Evolutionary conservation across 2,113 vertebrate species (phyloP).

Genomic region (Struthidea cinerea): DNA sequence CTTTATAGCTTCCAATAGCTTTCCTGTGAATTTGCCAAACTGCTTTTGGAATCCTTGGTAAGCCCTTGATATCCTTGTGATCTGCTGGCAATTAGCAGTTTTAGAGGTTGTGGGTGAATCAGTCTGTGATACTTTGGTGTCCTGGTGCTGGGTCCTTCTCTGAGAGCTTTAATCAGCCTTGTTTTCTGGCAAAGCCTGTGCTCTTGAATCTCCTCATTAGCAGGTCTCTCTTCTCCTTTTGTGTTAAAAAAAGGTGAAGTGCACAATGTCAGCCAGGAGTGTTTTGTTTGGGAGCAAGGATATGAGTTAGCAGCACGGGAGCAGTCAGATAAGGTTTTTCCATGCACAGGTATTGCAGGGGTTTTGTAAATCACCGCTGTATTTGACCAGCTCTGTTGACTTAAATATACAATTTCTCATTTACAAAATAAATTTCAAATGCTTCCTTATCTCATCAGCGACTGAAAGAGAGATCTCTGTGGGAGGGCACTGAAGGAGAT

Average conservation of each 20-base stretch:
- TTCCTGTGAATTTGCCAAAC: neutral
- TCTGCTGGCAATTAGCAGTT: neutral
- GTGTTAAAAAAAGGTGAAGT: neutral
- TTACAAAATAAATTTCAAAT: neutral
- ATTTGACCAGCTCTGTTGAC: neutral
- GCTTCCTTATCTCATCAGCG: neutral
- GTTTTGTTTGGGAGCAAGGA: neutral
- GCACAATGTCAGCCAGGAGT: neutral
- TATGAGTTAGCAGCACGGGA: neutral
- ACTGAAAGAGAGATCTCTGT: neutral
- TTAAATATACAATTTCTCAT: neutral
- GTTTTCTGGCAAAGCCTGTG: neutral
- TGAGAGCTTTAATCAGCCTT: neutral
- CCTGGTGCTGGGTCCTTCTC: neutral
- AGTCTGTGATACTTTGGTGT: neutral
- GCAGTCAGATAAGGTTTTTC: conserved; percentile 3
- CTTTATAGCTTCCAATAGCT: neutral
- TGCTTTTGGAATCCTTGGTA: neutral
- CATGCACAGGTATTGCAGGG: neutral
- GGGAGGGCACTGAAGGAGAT: neutral
- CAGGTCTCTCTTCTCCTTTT: neutral
- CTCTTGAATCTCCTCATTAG: neutral
- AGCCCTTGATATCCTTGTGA: neutral
- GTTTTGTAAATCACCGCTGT: neutral
- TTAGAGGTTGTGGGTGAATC: neutral